Evolutionary conservation across 2,797 vertebrate genomes (phyloP).

Genomic region (Antrozous pallidus): DNA sequence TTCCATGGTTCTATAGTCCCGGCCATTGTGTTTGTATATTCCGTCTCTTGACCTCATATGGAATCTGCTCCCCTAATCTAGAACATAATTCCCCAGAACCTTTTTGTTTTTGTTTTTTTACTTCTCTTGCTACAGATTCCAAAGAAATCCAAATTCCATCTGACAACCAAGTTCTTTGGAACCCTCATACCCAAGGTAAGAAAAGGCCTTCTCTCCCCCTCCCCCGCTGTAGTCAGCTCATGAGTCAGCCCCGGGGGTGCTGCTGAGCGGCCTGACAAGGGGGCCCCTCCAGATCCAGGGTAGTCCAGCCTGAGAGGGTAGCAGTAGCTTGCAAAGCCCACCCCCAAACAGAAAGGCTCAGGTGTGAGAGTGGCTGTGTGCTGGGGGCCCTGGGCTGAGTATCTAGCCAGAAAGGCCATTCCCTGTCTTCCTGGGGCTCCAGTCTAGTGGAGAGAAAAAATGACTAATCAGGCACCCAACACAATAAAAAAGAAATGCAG

Average conservation of each 20-base stretch:
- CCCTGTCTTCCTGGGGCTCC: neutral
- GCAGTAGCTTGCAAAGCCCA: neutral
- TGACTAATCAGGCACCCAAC: neutral
- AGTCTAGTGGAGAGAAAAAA: neutral
- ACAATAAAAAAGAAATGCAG: neutral
- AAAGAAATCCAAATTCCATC: neutral
- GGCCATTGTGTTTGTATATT: fast-evolving
- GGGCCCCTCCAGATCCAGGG: too few species aligned
- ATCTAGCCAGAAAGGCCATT: neutral
- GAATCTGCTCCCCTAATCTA: neutral
- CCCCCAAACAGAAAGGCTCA: neutral
- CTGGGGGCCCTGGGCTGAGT: neutral
- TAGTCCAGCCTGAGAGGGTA: neutral
- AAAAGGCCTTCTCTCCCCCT: neutral
- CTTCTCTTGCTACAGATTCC: conserved; percentile 74
- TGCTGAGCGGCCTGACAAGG: neutral
- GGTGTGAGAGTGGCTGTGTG: neutral
- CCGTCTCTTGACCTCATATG: neutral
- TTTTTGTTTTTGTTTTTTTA: neutral
- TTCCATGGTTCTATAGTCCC: fast-evolving
- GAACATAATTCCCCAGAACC: neutral
- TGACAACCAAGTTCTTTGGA: conserved; percentile 79
- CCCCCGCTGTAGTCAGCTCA: neutral
- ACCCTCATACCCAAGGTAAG: conserved; percentile 82
- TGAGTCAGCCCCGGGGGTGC: neutral